These are phyloP conservation scores for Manduca sexta DNA, from an alignment of 1,140 invertebrate genomes.

Conservation along the genomic window DNA sequence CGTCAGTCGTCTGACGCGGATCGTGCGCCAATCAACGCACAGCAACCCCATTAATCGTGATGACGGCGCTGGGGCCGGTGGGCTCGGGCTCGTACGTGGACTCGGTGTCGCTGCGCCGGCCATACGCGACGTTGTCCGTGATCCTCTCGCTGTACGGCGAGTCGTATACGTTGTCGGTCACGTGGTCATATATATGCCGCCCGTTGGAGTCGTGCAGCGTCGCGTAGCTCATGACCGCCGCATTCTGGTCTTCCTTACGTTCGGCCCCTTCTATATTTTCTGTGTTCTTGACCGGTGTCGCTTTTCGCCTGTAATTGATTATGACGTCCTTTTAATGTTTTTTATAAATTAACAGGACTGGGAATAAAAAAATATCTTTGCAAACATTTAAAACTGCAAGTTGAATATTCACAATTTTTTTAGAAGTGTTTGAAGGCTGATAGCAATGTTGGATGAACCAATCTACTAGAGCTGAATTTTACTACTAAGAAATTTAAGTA, in stretches of 20 bases:
- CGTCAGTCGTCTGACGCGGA: no score
- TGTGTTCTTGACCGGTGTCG: conserved; percentile 88
- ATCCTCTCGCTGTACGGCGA: conserved; percentile 75
- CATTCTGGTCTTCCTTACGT: conserved; percentile 87
- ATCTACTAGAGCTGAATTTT: no score
- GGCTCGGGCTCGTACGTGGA: conserved; percentile 73
- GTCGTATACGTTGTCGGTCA: conserved; percentile 83
- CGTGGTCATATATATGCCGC: conserved; percentile 82
- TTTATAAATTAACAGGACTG: no score
- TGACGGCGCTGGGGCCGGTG: conserved; percentile 49
- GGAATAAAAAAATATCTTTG: no score
- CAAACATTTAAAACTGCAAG: no score
- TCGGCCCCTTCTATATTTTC: conserved; percentile 90
- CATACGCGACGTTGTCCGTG: conserved; percentile 64
- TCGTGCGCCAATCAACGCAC: conserved; percentile 42
- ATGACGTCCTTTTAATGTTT: neutral
- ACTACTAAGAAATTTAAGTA: no score
- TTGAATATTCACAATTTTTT: no score
- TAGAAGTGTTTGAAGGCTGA: no score
- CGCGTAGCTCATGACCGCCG: conserved; percentile 90
- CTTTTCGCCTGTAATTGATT: conserved; percentile 77
- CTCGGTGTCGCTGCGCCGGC: conserved; percentile 67
- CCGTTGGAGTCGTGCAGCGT: conserved; percentile 81
- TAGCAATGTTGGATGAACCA: no score
- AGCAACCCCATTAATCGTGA: conserved; percentile 69